Base-by-base conservation (phyloP, 2,888 invertebrate species). In the Gortyna flavago region DNA sequence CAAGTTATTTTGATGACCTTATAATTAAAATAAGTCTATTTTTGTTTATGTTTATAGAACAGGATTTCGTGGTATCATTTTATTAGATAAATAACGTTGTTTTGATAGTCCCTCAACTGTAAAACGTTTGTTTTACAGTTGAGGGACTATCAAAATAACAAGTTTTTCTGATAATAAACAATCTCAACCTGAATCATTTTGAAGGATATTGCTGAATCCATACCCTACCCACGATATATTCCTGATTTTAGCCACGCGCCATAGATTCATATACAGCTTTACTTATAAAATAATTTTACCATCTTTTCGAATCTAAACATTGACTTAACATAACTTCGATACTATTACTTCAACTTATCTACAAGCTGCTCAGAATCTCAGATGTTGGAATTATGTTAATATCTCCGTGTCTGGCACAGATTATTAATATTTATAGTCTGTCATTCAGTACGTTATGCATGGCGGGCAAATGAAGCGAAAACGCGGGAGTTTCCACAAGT, bases 341-440 rank as follows among this genome's bases (percentile, higher is more conserved):
- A 65, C 44, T 64, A 76, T 64, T 71, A 70, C 25, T 75, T n/a
- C 2, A 72, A 57, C 21, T 57, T 65, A 79, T 66, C 25, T 61
- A 29, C 57, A 57, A 61, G 66, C 73, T 79, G 59, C 21, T 51
- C 61, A 65, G 70, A 71, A 71, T 76, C 54, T 59, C 57, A 68
- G 61, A 80, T 67, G 61, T 67, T 38, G 21, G 61, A 76, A 76
- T 80, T 80, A 80, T 80, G 76, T 62, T 67, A 80, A 79, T 70
- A 48, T 2, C 16, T n/a, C 32, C 67, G 57, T 51, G 72, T 79
- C 83, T 80, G 72, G 62, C 69, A 75, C 41, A 76, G 75, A 79
- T 75, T 79, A 83, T 83, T 83, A 83, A 83, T 83, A 83, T 83
- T 79, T 83, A 83, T 83, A 72, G 57, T 51, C 65, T 79, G 80